phyloP scores from a whole-genome alignment of 1,140 invertebrate genomes.

The Achatina immaculata region DNA sequence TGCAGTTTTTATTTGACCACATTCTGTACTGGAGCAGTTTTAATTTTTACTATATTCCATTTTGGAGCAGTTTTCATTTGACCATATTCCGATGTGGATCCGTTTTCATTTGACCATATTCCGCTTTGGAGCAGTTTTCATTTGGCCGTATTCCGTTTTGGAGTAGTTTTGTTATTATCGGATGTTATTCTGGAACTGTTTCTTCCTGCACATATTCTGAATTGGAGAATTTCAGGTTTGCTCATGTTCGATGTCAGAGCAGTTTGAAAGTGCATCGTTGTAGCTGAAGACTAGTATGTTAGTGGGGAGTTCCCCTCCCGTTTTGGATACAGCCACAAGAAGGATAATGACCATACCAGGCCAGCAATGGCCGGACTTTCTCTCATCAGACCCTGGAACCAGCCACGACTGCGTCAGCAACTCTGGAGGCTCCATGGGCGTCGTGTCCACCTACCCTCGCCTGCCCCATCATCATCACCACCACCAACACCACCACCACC shows the following conservation, averaged over 20 bases:
- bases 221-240: no score
- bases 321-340: neutral
- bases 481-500: neutral
- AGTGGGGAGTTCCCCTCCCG: neutral
- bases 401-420: neutral
- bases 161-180: no score
- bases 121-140: neutral
- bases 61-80: neutral
- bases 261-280: neutral
- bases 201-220: no score
- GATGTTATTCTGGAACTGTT: neutral
- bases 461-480: neutral
- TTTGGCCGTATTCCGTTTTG: no score
- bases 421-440: neutral
- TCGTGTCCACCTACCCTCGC: neutral
- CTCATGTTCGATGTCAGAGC: neutral
- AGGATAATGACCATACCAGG: neutral
- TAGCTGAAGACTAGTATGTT: slow-evolving; percentile 8
- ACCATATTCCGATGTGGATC: no score
- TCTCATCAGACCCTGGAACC: neutral
- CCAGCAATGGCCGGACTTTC: slow-evolving; percentile 10
- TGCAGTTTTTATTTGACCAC: no score
- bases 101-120: neutral
- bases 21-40: neutral
- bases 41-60: neutral